Evolutionary conservation across 2,888 invertebrate genomes (phyloP), one percentile per base, ranked within the genome.

Genomic region (Pachymerium ferrugineum): DNA sequence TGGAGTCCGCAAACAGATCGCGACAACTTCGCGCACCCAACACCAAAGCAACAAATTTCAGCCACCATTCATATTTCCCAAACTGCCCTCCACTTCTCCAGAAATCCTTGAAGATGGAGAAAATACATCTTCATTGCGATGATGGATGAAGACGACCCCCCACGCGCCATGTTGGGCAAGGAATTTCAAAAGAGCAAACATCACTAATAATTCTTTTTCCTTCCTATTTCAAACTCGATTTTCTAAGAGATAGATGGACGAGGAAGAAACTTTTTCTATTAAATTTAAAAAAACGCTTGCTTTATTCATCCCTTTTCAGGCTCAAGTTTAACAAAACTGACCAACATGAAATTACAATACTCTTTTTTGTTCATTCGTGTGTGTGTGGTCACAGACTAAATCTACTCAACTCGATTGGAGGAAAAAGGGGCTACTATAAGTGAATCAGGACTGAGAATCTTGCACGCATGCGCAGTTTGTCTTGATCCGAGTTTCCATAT

Each of bases 81-180:
- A 1, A 54, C 47, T 54, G 47, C 19, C 19, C 6, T 16, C 47
- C 10, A 19, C 54, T 10, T 10, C 54, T 8, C 6, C 6, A 25
- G 28, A 47, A 62, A 62, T 62, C 62, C 62, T 62, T 62, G 62
- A 62, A 14, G 28, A 62, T 28, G 25, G 25, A 62, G 25, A 22
- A 62, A 62, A 62, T 62, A 62, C 62, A 62, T 62, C 62, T 62
- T 62, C 62, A 62, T 62, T 62, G 62, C 62, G 62, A 62, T 62
- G 62, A 62, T 62, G 62, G 62, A 62, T 62, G 62, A 62, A 62
- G 62, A 62, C 62, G 62, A 62, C 62, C 62, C 62, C 62, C 62
- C 14, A 28, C 62, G 25, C 28, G 62, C 62, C 62, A 62, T 62
- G 62, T 62, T 62, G 62, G 62, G 62, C 62, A 62, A 62, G 25